Conservation (phyloP, 2,797 vertebrate species). For the Ctenochaetus hawaiiensis region DNA sequence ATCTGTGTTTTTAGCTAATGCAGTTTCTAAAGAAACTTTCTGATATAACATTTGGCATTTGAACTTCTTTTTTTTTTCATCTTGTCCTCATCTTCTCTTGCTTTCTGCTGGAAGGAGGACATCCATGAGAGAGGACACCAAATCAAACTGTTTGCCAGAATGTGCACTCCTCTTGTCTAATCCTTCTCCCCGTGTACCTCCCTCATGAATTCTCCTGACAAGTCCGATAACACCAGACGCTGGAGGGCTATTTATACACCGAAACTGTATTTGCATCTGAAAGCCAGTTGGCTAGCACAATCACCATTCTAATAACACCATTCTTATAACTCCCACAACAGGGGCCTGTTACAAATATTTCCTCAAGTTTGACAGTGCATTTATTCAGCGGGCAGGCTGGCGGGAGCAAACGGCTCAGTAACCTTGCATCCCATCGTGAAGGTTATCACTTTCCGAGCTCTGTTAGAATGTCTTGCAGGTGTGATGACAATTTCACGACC, state of each 20-base stretch:
- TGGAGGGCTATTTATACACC: slow-evolving; percentile 62
- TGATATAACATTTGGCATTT: background rate
- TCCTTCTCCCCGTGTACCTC: slow-evolving; percentile 32
- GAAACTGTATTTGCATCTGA: slow-evolving; percentile 66
- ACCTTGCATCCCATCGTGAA: slow-evolving; percentile 61
- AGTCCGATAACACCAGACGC: slow-evolving; percentile 52
- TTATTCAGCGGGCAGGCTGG: slow-evolving; percentile 36
- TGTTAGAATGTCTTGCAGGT: slow-evolving; percentile 56
- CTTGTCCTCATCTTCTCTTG: slow-evolving; percentile 10
- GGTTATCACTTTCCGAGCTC: slow-evolving; percentile 59
- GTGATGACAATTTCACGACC: slow-evolving; percentile 61
- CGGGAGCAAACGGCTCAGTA: slow-evolving; percentile 40
- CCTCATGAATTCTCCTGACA: slow-evolving; percentile 67
- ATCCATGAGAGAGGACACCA: slow-evolving; percentile 50
- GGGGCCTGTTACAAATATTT: slow-evolving; percentile 57
- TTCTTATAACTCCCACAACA: slow-evolving; percentile 56
- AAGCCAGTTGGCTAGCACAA: slow-evolving; percentile 54
- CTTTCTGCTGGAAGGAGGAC: slow-evolving; percentile 33
- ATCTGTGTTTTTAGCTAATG: background rate
- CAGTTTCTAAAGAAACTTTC: background rate
- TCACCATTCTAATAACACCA: slow-evolving; percentile 49
- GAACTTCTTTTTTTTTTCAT: slow-evolving; percentile 18
- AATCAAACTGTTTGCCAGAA: slow-evolving; percentile 56
- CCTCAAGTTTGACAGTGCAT: slow-evolving; percentile 55
- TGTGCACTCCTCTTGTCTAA: slow-evolving; percentile 53